Evolutionary conservation across 2,797 vertebrate species (phyloP).

Genomic region (Sphenopsis melanotis): DNA sequence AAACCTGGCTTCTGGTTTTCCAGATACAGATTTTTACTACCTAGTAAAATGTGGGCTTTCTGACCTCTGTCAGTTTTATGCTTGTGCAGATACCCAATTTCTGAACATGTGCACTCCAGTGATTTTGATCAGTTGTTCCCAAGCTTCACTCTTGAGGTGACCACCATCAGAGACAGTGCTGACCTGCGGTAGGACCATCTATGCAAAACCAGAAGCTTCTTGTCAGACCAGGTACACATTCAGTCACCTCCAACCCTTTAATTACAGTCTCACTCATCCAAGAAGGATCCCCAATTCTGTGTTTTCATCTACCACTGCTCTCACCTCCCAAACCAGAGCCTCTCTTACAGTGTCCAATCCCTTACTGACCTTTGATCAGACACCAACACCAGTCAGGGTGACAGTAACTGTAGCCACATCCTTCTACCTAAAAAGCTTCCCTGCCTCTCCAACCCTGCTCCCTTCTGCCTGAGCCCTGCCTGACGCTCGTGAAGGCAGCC

Average conservation of each 20-base stretch:
- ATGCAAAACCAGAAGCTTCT: neutral
- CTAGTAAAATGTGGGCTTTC: constrained; percentile 47
- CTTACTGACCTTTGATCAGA: neutral
- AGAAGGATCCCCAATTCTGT: neutral
- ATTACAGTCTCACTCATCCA: neutral
- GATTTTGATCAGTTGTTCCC: neutral
- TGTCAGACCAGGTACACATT: neutral
- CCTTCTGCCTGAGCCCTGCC: neutral
- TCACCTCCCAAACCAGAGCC: neutral
- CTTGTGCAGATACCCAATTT: constrained; percentile 38
- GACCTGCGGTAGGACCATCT: neutral
- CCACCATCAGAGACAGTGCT: neutral
- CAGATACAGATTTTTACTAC: constrained; percentile 48
- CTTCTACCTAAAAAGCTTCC: neutral
- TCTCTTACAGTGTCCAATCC: neutral
- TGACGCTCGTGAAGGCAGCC: neutral
- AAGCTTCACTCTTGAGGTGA: neutral
- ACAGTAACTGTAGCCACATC: neutral
- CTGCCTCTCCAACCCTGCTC: neutral
- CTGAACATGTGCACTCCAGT: constrained; percentile 7
- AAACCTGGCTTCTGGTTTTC: constrained; percentile 51
- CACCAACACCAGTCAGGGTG: neutral
- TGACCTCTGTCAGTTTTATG: constrained; percentile 52
- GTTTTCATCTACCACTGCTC: neutral
- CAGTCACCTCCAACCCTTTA: neutral